Evolutionary conservation across 2,113 vertebrate genomes (phyloP).

Genomic region (Sturnus vulgaris): DNA sequence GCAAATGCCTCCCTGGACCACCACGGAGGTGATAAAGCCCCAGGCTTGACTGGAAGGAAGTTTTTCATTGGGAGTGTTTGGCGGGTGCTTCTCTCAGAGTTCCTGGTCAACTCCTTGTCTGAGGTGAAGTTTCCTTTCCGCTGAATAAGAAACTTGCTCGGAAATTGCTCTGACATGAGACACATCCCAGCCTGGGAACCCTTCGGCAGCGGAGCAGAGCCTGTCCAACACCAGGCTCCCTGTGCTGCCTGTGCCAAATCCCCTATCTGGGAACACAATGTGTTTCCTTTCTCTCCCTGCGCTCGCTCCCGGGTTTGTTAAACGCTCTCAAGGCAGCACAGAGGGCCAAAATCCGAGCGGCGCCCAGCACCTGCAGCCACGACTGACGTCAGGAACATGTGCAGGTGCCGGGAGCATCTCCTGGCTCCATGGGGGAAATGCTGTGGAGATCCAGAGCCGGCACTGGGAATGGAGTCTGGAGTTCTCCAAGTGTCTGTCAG

Average conservation of each 20-base stretch:
- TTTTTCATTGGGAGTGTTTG: neutral
- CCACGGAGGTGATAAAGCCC: neutral
- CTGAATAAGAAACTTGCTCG: neutral
- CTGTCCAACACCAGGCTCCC: slow-evolving; percentile 7
- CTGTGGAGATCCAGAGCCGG: neutral
- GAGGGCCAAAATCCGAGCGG: neutral
- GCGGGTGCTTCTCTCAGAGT: neutral
- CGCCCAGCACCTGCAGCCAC: neutral
- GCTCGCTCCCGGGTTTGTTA: neutral
- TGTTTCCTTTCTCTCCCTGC: slow-evolving; percentile 62
- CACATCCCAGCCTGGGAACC: slow-evolving; percentile 15
- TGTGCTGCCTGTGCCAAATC: slow-evolving; percentile 15
- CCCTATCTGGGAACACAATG: slow-evolving; percentile 50
- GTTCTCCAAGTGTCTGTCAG: neutral
- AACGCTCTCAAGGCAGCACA: neutral
- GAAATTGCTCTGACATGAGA: neutral
- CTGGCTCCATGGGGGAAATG: rapidly evolving
- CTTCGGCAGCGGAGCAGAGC: neutral
- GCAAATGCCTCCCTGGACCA: neutral
- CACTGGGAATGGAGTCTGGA: neutral
- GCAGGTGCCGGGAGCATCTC: slow-evolving; percentile 24
- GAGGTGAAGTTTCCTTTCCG: neutral
- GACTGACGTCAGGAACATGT: neutral
- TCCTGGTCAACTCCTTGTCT: neutral
- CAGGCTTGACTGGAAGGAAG: neutral